Evolutionary conservation across 2,113 vertebrate genomes (phyloP).

Genomic region (Sakesphorus luctuosus): DNA sequence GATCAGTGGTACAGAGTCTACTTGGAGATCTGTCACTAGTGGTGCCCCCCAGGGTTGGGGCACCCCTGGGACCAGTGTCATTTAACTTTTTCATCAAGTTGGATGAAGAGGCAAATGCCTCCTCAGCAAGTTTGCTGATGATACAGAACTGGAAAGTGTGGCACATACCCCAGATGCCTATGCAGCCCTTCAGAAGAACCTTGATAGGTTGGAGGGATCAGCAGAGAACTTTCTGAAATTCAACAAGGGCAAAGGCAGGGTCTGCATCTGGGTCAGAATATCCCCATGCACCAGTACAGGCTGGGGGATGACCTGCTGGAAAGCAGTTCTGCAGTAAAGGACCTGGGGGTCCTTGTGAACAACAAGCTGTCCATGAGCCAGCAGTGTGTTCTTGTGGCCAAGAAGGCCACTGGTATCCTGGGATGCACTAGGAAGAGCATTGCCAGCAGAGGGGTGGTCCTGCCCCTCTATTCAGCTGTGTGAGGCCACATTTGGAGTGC

Average conservation of each 20-base stretch:
- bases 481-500: background rate
- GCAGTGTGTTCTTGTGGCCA: background rate
- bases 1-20: background rate
- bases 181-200: background rate
- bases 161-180: background rate
- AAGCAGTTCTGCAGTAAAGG: background rate
- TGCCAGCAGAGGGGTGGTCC: background rate
- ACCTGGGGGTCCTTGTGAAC: fast-evolving
- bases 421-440: background rate
- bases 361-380: background rate
- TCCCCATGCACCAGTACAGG: background rate
- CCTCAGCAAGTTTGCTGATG: fast-evolving
- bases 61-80: background rate
- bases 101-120: background rate
- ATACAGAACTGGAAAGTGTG: background rate
- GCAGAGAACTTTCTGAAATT: background rate
- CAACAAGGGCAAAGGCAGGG: background rate
- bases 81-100: background rate
- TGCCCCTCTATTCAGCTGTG: background rate
- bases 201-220: background rate
- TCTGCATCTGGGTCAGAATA: background rate
- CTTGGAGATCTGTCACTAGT: background rate
- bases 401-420: background rate
- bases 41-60: background rate
- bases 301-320: background rate